Evolutionary conservation across 2,888 invertebrate genomes (phyloP), one percentile per base, ranked within the genome.

Genomic region (Carabus problematicus): DNA sequence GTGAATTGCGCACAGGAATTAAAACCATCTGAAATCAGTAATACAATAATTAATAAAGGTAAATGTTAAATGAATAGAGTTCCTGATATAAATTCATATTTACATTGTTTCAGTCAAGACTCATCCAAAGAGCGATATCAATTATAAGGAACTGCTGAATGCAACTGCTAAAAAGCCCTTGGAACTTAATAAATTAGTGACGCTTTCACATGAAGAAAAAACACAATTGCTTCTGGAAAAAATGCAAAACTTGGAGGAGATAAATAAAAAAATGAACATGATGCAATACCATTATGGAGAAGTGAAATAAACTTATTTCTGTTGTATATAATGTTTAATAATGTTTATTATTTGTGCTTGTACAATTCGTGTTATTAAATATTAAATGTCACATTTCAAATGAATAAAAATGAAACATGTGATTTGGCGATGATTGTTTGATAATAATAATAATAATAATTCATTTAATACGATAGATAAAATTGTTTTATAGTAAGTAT

Each of bases 401-500:
- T 52, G 47, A 58, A 45, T 43, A 52, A 42, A 54, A 67, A 67
- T 67, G 42, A 67, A 67, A 60, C 41, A 19, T 47, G 58, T 59
- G 54, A 54, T 29, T 29, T 29, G 52, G 54, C 16, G 55, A 41
- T 59, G 11, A 59, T 59, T 29, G 11, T 55, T 54, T 55, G 3
- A 8, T 18, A 18, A 14, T 54, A 18, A 54, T 14, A 43, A 41
- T 55, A 14, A 8, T 18, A 18, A 14, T 54, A 18, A 54, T 14
- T 18, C 19, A 54, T 18, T 54, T 54, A 14, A 18, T 56, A 29
- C 29, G 29, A 12, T 18, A 29, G 29, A 2, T 29, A 39, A 56
- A 14, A 29, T 29, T 56, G 29, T 19, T 60, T 67, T 60, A 60
- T 59, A 49, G 60, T 60, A 67, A 67, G 67, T 67, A 67, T 67